phyloP scores from a whole-genome alignment of 1,140 invertebrate genomes.

The Nylanderia fulva region DNA sequence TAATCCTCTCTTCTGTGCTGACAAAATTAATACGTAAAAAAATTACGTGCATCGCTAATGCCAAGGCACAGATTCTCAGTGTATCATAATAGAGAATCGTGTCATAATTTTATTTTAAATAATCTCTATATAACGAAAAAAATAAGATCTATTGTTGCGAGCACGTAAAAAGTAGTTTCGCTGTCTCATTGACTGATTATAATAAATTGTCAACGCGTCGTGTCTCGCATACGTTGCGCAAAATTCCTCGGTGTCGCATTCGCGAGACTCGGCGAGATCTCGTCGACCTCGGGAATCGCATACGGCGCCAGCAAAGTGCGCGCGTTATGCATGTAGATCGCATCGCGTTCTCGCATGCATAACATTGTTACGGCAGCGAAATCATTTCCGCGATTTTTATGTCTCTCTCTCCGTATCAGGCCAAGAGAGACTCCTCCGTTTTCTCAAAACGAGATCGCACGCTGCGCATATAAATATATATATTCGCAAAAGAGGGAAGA shows the following conservation, averaged over 20 bases:
- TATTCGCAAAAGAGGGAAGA: background rate
- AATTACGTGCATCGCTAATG: no score
- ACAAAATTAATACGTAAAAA: conserved; percentile 18
- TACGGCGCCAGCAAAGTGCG: conserved; percentile 38
- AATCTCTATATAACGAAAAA: no score
- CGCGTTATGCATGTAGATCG: conserved; percentile 49
- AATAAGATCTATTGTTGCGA: no score
- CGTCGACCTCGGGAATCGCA: conserved; percentile 39
- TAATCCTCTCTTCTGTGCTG: background rate
- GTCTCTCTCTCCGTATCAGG: background rate
- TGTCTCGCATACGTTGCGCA: background rate
- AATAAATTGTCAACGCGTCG: conserved; percentile 11
- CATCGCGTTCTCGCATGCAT: conserved; percentile 53
- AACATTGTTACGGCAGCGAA: conserved; percentile 50
- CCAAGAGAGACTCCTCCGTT: background rate
- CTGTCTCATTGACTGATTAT: background rate
- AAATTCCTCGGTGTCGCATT: background rate
- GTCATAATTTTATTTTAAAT: no score
- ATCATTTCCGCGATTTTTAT: conserved; percentile 54
- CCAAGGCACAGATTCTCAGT: no score
- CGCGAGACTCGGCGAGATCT: background rate
- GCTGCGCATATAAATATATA: background rate
- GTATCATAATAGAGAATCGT: no score
- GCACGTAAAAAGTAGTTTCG: background rate
- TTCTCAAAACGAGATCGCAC: conserved; percentile 23